Conservation (phyloP, 2,888 invertebrate species). For the Sussaba pulchella region DNA sequence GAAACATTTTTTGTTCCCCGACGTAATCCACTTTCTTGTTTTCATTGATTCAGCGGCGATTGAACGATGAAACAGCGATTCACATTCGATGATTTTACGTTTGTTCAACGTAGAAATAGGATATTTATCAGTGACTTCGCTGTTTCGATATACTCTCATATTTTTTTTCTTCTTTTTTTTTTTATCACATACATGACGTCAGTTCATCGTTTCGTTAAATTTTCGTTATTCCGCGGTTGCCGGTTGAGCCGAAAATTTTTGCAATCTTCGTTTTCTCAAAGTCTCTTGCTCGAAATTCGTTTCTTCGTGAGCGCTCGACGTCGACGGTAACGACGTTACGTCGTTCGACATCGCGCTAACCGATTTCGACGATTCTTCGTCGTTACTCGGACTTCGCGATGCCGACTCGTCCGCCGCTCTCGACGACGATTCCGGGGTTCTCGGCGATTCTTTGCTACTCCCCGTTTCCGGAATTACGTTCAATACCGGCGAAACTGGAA, state of each 20-base stretch:
- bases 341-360: conserved; percentile 64
- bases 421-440: conserved; percentile 56
- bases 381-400: conserved; percentile 51
- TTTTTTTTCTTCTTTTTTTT: conserved; percentile 43
- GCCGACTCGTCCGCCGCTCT: conserved; percentile 60
- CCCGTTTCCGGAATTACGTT: conserved; percentile 50
- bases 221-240: conserved; percentile 71
- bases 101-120: conserved; percentile 44
- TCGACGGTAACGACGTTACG: conserved; percentile 77
- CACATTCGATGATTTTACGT: conserved; percentile 22
- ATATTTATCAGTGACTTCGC: conserved; percentile 32
- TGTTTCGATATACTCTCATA: conserved; percentile 58
- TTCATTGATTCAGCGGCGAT: conserved; percentile 33
- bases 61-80: conserved; percentile 21
- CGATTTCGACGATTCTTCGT: conserved; percentile 62
- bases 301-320: conserved; percentile 83
- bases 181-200: conserved; percentile 51
- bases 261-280: conserved; percentile 90
- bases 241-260: conserved; percentile 86
- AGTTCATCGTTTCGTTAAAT: conserved; percentile 32
- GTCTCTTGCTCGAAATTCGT: conserved; percentile 87
- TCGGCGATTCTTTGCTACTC: conserved; percentile 51
- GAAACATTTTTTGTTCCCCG: conserved; percentile 20
- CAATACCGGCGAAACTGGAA: conserved; percentile 67
- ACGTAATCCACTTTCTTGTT: conserved; percentile 38